These are phyloP conservation scores for Clytia hemisphaerica DNA, from an alignment of 30 jellyfish, hydroid and myxozoan species.

Conservation along the genomic window DNA sequence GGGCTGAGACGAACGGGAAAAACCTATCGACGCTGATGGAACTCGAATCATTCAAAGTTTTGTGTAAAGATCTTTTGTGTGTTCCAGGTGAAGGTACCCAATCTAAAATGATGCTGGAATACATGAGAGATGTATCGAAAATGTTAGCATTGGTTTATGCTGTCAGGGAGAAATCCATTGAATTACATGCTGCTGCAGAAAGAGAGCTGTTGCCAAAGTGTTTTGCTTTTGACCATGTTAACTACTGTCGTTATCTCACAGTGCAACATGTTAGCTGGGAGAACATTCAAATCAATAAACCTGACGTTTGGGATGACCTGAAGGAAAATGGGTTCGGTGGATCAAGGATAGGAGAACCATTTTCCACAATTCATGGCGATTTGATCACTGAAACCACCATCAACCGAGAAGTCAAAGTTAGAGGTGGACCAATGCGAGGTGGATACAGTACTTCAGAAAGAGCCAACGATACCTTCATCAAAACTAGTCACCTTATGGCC, in stretches of 20 bases:
- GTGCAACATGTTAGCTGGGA: conserved; percentile 25
- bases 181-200: conserved; percentile 39
- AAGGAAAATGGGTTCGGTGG: conserved; percentile 31
- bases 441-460: conserved; percentile 24
- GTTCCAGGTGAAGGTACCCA: neutral
- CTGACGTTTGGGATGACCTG: conserved; percentile 39
- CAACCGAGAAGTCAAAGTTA: conserved; percentile 37
- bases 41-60: neutral
- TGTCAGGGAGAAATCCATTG: conserved; percentile 27
- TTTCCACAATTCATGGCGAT: conserved; percentile 46
- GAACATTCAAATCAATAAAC: neutral
- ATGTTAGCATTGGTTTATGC: conserved; percentile 30
- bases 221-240: conserved; percentile 36
- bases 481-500: conserved; percentile 28
- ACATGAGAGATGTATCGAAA: conserved; percentile 11
- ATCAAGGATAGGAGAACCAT: conserved; percentile 25
- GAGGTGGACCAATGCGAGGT: conserved; percentile 48
- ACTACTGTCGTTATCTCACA: conserved; percentile 32
- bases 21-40: neutral
- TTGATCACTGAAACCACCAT: conserved; percentile 42
- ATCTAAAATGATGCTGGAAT: conserved; percentile 2
- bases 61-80: neutral
- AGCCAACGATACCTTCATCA: conserved; percentile 28
- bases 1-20: neutral
- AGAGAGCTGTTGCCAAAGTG: conserved; percentile 15